Evolutionary conservation across 2,113 vertebrate genomes (phyloP).

Genomic region (Apteryx mantelli): DNA sequence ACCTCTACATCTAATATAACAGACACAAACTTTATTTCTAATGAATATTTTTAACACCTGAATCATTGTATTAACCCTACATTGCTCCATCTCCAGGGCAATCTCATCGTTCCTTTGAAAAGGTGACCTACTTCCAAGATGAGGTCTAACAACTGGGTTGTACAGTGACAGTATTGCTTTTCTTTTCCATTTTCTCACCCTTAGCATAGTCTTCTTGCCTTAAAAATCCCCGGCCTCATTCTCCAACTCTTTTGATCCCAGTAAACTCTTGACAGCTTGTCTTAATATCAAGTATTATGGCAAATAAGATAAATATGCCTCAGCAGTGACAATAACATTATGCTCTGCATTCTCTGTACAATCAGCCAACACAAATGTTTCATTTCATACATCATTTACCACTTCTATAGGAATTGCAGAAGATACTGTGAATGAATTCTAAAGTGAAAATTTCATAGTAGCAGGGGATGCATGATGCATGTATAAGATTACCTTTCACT

Average conservation of each 20-base stretch:
- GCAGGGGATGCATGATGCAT: neutral
- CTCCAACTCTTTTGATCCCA: neutral
- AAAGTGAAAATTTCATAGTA: neutral
- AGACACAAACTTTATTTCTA: neutral
- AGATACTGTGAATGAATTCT: neutral
- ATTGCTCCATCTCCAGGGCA: conserved; percentile 12
- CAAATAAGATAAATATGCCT: conserved; percentile 19
- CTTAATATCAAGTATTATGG: neutral
- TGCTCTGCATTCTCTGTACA: neutral
- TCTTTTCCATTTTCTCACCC: neutral
- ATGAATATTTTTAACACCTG: neutral
- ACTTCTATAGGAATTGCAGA: neutral
- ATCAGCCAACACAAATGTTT: conserved; percentile 25
- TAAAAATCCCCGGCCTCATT: neutral
- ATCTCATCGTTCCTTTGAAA: neutral
- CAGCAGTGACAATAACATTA: neutral
- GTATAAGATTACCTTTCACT: neutral
- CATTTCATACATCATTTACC: conserved; percentile 46
- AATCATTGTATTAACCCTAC: neutral
- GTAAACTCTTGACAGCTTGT: neutral
- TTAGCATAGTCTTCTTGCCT: neutral
- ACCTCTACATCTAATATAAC: neutral
- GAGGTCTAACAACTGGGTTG: neutral
- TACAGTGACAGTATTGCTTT: neutral
- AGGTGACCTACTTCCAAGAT: conserved; percentile 5